A percentile compares a stretch with the other conserved stretches of the same genome.
phyloP scores from a whole-genome alignment of 2,888 invertebrate genomes.

The Dastarcus helophoroides region DNA sequence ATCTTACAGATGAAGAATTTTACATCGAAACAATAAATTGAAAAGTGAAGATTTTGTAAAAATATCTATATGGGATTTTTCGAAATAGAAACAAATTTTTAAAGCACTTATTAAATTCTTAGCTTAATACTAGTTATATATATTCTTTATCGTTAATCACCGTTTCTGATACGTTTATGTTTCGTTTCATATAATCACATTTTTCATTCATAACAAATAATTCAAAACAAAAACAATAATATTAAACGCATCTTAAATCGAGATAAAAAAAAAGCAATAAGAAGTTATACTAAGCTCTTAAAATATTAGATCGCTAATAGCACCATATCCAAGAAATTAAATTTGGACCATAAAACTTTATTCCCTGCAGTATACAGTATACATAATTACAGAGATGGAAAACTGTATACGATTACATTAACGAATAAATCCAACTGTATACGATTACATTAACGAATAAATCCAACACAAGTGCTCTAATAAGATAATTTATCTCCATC shows the following conservation, averaged over 20 bases:
- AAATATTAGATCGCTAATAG: slow-evolving; percentile 25
- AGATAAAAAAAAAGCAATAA: slow-evolving; percentile 11
- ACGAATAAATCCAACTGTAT: no score
- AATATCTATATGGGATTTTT: no score
- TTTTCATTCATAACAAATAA: slow-evolving; percentile 14
- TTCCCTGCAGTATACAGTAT: slow-evolving; percentile 14
- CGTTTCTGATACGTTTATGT: slow-evolving; percentile 39
- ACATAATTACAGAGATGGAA: slow-evolving; percentile 1
- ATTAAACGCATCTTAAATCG: slow-evolving; percentile 1
- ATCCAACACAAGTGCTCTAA: no score
- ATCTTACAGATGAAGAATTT: no score
- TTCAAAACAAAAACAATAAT: slow-evolving; percentile 5
- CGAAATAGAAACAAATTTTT: no score
- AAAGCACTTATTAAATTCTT: slow-evolving; percentile 25
- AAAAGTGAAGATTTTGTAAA: no score
- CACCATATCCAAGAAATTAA: slow-evolving; percentile 25
- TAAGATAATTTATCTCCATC: no score
- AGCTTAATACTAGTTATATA: slow-evolving; percentile 17
- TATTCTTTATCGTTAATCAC: slow-evolving; percentile 34
- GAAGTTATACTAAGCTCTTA: slow-evolving; percentile 10
- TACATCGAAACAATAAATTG: no score
- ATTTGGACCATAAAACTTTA: slow-evolving; percentile 21
- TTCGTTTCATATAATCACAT: slow-evolving; percentile 37
- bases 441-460: no score
- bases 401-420: no score